phyloP scores from a whole-genome alignment of 2,797 vertebrate genomes.

The Syncerus caffer region DNA sequence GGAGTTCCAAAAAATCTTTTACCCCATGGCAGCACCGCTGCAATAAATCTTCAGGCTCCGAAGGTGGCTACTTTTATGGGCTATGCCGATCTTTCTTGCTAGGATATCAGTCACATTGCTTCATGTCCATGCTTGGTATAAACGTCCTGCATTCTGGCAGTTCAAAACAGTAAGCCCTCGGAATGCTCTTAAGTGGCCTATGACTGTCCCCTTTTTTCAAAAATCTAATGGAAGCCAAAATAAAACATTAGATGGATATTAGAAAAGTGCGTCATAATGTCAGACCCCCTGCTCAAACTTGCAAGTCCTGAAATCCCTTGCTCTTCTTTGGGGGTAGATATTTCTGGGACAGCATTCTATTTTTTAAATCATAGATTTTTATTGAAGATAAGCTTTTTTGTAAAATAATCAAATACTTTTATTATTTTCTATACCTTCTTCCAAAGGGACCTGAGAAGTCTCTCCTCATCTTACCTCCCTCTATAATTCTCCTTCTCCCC shows the following conservation, averaged over 20 bases:
- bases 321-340: neutral
- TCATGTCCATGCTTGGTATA: neutral
- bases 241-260: neutral
- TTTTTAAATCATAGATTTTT: constrained; percentile 27
- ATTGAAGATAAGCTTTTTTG: neutral
- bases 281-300: neutral
- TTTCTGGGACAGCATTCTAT: neutral
- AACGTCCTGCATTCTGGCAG: neutral
- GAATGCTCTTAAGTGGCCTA: neutral
- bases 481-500: neutral
- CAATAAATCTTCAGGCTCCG: neutral
- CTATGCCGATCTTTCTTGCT: neutral
- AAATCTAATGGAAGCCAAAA: neutral
- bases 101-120: neutral
- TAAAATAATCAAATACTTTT: neutral
- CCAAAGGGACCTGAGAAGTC: neutral
- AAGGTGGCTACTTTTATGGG: neutral
- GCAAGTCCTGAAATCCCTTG: neutral
- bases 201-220: neutral
- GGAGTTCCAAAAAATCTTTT: neutral
- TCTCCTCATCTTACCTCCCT: neutral
- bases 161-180: neutral
- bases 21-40: neutral
- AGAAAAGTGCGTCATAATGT: neutral
- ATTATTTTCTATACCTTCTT: neutral